Evolutionary conservation across 2,888 invertebrate species (phyloP).

Genomic region (Pomacea canaliculata): DNA sequence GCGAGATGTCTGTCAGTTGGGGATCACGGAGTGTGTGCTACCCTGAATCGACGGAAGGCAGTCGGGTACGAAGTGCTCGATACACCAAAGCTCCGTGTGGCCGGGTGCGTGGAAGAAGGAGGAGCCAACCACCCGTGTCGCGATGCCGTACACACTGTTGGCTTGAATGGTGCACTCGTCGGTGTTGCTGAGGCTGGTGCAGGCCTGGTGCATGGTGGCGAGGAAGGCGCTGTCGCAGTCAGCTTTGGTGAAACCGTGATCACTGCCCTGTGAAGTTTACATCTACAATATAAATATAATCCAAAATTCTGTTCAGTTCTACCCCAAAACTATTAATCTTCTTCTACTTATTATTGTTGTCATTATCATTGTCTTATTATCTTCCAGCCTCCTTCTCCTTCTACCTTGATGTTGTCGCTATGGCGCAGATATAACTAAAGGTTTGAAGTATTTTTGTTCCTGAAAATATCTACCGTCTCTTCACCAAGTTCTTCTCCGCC

Average conservation of each 20-base stretch:
- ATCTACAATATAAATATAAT: background rate
- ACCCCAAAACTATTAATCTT: too few relatives aligned
- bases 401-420: too few relatives aligned
- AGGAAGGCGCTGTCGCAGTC: slow-evolving; percentile 5
- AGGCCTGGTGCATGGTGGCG: slow-evolving; percentile 9
- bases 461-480: too few relatives aligned
- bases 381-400: too few relatives aligned
- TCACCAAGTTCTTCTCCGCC: too few relatives aligned
- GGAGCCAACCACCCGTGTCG: slow-evolving; percentile 10
- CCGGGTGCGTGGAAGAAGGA: slow-evolving; percentile 7
- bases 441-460: too few relatives aligned
- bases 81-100: slow-evolving; percentile 3
- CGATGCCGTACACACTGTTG: slow-evolving; percentile 7
- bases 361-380: too few relatives aligned
- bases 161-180: slow-evolving; percentile 13
- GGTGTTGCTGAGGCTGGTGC: slow-evolving; percentile 2
- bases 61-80: slow-evolving; percentile 3
- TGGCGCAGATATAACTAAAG: too few relatives aligned
- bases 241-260: background rate
- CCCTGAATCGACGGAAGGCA: background rate
- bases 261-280: slow-evolving; percentile 1
- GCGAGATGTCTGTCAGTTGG: background rate
- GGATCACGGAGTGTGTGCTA: background rate
- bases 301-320: too few relatives aligned
- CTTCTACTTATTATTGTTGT: too few relatives aligned